Conservation (phyloP, 2,888 invertebrate genomes). For the Coleophora flavipennella region DNA sequence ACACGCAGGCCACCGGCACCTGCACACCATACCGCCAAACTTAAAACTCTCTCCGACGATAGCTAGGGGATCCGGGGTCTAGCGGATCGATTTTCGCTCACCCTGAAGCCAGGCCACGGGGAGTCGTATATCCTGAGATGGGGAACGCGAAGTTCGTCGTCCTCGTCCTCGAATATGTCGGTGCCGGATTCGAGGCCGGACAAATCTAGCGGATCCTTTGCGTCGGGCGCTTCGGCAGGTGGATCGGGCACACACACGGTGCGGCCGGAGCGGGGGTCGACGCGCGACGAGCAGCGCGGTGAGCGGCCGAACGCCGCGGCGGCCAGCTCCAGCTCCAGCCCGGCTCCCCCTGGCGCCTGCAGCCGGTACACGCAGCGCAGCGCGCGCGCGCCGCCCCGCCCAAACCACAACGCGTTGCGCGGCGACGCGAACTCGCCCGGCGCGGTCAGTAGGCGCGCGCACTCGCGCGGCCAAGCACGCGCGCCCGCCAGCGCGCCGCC, state of each 20-base stretch:
- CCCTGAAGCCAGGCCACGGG: constrained; percentile 79
- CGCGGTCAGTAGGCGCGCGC: constrained; percentile 43
- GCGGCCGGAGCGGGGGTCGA: constrained; percentile 81
- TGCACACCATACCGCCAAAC: constrained; percentile 12
- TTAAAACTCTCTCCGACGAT: no score
- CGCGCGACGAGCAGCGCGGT: constrained; percentile 76
- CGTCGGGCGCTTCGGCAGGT: constrained; percentile 13
- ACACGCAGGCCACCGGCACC: constrained; percentile 83
- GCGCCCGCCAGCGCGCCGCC: constrained; percentile 51
- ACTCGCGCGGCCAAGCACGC: constrained; percentile 41
- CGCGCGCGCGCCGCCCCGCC: constrained; percentile 84
- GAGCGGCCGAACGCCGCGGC: constrained; percentile 79
- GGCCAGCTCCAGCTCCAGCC: constrained; percentile 77
- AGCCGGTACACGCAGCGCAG: constrained; percentile 85
- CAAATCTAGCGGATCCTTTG: constrained; percentile 14
- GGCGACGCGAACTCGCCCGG: constrained; percentile 79
- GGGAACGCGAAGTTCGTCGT: constrained; percentile 55
- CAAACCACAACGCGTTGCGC: constrained; percentile 87
- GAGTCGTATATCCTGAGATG: constrained; percentile 77
- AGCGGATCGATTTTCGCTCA: constrained; percentile 13
- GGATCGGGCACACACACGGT: constrained; percentile 45
- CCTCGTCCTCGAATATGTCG: constrained; percentile 30
- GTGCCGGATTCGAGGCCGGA: constrained; percentile 8
- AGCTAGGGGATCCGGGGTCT: no score
- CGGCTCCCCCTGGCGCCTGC: constrained; percentile 77